These are phyloP conservation scores for Chamaetylas fuelleborni DNA, from an alignment of 2,113 vertebrate species.

Conservation along the genomic window DNA sequence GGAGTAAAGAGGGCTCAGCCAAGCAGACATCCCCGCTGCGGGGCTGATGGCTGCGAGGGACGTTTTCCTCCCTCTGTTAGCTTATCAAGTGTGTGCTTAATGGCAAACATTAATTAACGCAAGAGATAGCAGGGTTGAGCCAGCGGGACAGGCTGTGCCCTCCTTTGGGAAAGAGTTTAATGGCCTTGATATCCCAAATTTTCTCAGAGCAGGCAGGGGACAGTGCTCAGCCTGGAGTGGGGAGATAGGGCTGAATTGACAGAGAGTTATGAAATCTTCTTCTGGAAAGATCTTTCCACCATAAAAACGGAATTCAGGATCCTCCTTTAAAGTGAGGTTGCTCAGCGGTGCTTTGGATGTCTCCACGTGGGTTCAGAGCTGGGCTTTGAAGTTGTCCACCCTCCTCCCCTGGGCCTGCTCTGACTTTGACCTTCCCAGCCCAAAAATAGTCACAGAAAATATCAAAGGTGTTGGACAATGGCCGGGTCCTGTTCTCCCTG, in stretches of 20 bases:
- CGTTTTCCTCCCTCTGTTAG: background rate
- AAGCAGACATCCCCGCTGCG: background rate
- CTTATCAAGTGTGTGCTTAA: background rate
- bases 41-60: background rate
- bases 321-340: background rate
- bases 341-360: background rate
- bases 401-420: background rate
- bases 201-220: background rate
- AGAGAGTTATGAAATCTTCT: background rate
- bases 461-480: constrained; percentile 47
- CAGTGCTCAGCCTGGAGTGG: accelerated
- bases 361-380: background rate
- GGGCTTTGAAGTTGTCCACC: constrained; percentile 43
- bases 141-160: background rate
- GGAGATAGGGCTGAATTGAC: background rate
- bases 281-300: background rate
- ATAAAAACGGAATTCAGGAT: background rate
- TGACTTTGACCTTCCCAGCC: background rate
- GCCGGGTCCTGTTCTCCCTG: background rate
- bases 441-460: constrained; percentile 26
- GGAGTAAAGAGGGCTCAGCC: background rate
- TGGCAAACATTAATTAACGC: background rate
- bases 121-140: background rate
- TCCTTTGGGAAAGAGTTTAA: background rate
- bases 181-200: background rate